Conservation (phyloP, 2,888 invertebrate species). For the Drosophila prostipennis region DNA sequence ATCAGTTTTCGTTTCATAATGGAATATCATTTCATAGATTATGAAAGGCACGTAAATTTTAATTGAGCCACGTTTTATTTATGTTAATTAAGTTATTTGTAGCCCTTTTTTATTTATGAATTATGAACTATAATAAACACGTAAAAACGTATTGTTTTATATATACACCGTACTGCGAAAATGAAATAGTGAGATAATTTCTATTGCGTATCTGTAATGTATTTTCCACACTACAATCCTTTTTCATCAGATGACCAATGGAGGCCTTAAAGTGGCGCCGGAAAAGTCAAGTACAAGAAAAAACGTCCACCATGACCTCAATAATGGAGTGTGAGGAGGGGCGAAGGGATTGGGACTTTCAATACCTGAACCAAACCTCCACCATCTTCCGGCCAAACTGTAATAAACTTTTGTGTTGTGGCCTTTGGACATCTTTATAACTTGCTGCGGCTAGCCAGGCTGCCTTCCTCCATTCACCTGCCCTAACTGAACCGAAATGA, state of each 20-base stretch:
- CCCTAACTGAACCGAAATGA: neutral
- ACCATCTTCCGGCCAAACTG: conserved; percentile 17
- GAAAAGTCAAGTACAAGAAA: conserved; percentile 58
- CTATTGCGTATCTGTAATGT: neutral
- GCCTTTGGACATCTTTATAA: conserved; percentile 69
- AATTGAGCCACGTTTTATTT: neutral
- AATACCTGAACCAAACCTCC: conserved; percentile 2
- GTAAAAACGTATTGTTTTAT: too few relatives aligned
- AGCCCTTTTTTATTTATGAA: too few relatives aligned
- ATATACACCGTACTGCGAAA: neutral
- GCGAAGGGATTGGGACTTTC: conserved; percentile 21
- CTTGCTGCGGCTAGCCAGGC: conserved; percentile 55
- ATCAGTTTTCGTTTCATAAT: neutral
- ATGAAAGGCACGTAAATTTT: neutral
- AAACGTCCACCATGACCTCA: conserved; percentile 23
- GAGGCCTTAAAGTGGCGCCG: conserved; percentile 15
- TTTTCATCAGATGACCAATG: conserved; percentile 5
- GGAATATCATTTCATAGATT: neutral
- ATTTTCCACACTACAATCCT: neutral
- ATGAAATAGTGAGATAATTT: neutral
- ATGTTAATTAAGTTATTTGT: neutral
- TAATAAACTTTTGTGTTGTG: conserved; percentile 71
- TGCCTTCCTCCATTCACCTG: conserved; percentile 3
- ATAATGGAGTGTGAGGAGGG: conserved; percentile 40
- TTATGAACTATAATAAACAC: too few relatives aligned